Conservation (phyloP, 2,888 invertebrate genomes). For the Eilema sororculum region DNA sequence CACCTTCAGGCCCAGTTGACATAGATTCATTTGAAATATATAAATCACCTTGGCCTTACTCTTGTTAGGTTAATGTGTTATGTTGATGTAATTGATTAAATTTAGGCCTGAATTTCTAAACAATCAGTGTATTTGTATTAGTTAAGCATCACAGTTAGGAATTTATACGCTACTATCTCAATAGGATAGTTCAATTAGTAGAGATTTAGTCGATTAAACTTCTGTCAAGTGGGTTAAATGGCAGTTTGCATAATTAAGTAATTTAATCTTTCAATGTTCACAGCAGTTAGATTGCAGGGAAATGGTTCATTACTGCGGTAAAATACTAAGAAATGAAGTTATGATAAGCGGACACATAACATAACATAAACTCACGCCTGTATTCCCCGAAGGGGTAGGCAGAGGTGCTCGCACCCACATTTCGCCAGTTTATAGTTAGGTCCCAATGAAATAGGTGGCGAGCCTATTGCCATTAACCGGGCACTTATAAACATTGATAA, state of each 20-base stretch:
- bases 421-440: too few species aligned
- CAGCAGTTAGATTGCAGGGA: not conserved
- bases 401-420: too few species aligned
- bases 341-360: too few species aligned
- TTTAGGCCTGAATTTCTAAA: not conserved
- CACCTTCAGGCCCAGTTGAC: too few species aligned
- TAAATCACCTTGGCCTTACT: too few species aligned
- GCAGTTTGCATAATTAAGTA: conserved; percentile 16
- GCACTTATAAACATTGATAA: too few species aligned
- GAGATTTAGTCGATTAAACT: conserved; percentile 12
- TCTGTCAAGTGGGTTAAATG: conserved; percentile 16
- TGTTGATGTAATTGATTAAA: not conserved
- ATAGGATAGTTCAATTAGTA: conserved; percentile 14
- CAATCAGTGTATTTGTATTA: not conserved
- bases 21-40: too few species aligned
- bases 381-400: too few species aligned
- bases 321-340: not conserved
- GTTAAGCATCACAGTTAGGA: conserved; percentile 8
- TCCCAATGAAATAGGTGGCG: too few species aligned
- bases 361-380: too few species aligned
- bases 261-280: conserved; percentile 8
- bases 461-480: too few species aligned
- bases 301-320: not conserved
- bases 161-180: conserved; percentile 15
- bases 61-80: too few species aligned